Evolutionary conservation across 2,888 invertebrate genomes (phyloP), one percentile per base, ranked within the genome.

Genomic region (Cephus spinipes): DNA sequence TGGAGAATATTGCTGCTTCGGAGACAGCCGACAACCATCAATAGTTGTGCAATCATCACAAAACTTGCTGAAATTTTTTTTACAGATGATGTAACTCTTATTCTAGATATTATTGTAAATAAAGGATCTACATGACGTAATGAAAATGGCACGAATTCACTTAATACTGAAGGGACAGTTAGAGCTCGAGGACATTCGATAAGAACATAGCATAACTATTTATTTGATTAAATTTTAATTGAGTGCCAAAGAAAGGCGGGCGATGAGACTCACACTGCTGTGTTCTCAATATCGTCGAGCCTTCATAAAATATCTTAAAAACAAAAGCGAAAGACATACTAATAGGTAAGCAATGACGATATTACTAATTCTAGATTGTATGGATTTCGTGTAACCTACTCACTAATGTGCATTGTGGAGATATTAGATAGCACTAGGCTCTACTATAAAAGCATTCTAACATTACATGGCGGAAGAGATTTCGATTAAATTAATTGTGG

Each of bases 1-100:
- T 96, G 96, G 88, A 96, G 93, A 87, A 92, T 91, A 89, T 93
- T 85, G 76, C 90, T 90, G 86, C 91, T 90, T 80, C 87, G 87
- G 73, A 92, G 82, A 85, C 89, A 91, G 81, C 92, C 92, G 81
- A 91, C 80, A 81, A 90, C 89, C 89, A 88, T 85, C 80, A 87
- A 84, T 85, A 89, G 83, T 83, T 89, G 88, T 78, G 87, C 87
- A 81, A 90, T 83, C 81, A 90, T 84, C 86, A 90, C 88, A 85
- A 89, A 91, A 84, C 78, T 85, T 78, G 87, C 90, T 91, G 90
- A 90, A 90, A 91, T 68, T 79, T 76, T 78, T 15, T 36, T 78
- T 75, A 30, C 68, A 77, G 31, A 35, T 32, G 68, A 40, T 73
- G 6, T 55, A 55, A 55, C 40, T 55, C 40, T 55, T 55, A 55